A percentile compares a stretch with the other conserved stretches of the same genome.
Conservation (phyloP, 2,888 invertebrate genomes). For the Willowsia nigromaculata region DNA sequence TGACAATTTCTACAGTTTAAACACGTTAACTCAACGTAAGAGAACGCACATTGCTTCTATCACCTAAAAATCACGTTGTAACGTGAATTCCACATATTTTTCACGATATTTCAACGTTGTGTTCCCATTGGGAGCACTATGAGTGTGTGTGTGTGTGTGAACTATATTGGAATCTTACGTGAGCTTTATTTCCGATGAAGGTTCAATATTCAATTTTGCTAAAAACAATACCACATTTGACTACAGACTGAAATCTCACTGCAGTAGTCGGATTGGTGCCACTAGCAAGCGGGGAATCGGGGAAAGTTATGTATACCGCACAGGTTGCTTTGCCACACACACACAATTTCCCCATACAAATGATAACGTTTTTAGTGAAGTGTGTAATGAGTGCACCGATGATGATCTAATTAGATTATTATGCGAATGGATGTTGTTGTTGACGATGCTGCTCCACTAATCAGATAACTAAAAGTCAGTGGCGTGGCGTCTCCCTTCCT, state of each 20-base stretch:
- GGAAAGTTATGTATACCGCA: background rate
- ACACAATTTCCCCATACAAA: background rate
- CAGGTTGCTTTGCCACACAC: background rate
- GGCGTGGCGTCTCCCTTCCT: slow-evolving; percentile 44
- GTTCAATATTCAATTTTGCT: background rate
- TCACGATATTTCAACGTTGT: no score
- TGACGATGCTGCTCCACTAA: slow-evolving; percentile 10
- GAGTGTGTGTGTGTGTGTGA: no score
- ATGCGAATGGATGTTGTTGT: background rate
- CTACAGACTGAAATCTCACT: background rate
- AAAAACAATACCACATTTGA: slow-evolving; percentile 15
- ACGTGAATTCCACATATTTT: no score
- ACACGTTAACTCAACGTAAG: no score
- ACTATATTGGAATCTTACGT: slow-evolving; percentile 42
- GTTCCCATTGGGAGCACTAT: no score
- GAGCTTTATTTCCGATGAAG: background rate
- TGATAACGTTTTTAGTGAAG: background rate
- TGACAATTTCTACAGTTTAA: no score
- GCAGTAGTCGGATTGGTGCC: slow-evolving; percentile 14
- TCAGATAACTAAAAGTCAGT: slow-evolving; percentile 15
- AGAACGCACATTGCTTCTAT: no score
- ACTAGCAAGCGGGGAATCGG: background rate
- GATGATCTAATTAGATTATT: slow-evolving; percentile 53
- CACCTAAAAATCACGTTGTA: no score
- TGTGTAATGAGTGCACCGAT: slow-evolving; percentile 52